Evolutionary conservation across 2,113 vertebrate species (phyloP).

Genomic region (Callopanchax toddi): DNA sequence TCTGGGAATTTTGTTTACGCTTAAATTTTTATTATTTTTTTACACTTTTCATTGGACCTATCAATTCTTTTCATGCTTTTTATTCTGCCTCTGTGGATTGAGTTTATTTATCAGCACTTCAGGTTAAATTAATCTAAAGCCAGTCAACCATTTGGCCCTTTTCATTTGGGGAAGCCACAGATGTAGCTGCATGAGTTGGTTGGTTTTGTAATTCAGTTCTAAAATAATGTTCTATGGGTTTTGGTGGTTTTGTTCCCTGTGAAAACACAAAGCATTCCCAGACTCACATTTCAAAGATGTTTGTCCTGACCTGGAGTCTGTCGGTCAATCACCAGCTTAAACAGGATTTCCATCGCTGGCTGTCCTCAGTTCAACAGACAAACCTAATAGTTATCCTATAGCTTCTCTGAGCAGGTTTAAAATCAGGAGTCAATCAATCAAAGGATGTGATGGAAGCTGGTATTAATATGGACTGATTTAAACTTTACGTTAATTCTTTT

Average conservation of each 20-base stretch:
- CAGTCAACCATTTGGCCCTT: not conserved
- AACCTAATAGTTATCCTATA: no score
- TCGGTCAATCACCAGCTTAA: conserved; percentile 61
- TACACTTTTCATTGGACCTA: conserved; percentile 41
- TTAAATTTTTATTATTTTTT: no score
- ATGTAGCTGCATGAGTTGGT: not conserved
- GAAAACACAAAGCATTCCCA: conserved; percentile 41
- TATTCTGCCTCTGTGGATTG: not conserved
- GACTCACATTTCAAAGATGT: conserved; percentile 47
- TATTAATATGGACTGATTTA: no score
- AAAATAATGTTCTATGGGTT: not conserved
- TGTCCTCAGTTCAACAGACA: no score
- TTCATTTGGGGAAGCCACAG: not conserved
- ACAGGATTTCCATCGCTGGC: conserved; percentile 6
- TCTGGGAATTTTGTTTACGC: conserved; percentile 59
- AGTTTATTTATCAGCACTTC: conserved; percentile 3
- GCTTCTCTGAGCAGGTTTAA: no score
- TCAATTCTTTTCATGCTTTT: conserved; percentile 9
- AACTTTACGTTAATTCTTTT: no score
- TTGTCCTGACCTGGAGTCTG: conserved; percentile 32
- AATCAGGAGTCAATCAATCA: no score
- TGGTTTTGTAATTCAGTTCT: conserved; percentile 29
- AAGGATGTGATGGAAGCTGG: no score
- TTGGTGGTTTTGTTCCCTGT: conserved; percentile 46
- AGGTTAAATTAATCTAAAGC: not conserved